Evolutionary conservation across 1,140 invertebrate species (phyloP), one percentile per base, ranked within the genome.

Genomic region (Trachymyrmex septentrionalis): DNA sequence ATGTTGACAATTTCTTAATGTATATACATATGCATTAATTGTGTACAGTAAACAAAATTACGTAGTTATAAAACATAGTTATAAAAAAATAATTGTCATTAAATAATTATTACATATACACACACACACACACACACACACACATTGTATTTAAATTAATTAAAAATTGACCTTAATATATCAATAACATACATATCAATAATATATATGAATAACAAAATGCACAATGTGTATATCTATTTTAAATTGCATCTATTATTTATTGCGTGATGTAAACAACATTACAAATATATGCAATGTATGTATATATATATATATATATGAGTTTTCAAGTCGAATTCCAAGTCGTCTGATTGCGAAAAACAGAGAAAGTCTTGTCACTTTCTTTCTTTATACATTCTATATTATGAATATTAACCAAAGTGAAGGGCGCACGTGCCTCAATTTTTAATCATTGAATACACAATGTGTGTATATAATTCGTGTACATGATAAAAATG

Each of bases 401-500:
- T 69, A 73, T 86, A 82, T 86, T 84, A 63, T 63, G 57, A 89
- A 44, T 66, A 69, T 63, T 50, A 76, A 88, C n/a, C 21, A 50
- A 72, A 19, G 48, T 34, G 10, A 48, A 44, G 53, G 53, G 19
- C 69, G 72, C 44, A 63, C 82, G 90, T 91, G 90, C 86, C 90
- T 91, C 91, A 91, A 91, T 63, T 91, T 67, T 85, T 44, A 91
- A 90, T 82, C 30, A 63, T 38, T n/a, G 57, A 57, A 10, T 53
- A 30, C 9, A 48, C 3, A 24, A 14, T 7, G 12, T 61, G 61
- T 9, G 2, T 34, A n/a, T 2, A 53, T 19, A 30, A 12, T 34
- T 80, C 55, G n/a, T 19, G 1, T 44, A 44, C 38, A 10, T 44
- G 1, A 44, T 44, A 1, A 44, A 44, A 44, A 44, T 44, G 38